Evolutionary conservation across 1,140 invertebrate species (phyloP).

Genomic region (Macrosteles quadrilineatus): DNA sequence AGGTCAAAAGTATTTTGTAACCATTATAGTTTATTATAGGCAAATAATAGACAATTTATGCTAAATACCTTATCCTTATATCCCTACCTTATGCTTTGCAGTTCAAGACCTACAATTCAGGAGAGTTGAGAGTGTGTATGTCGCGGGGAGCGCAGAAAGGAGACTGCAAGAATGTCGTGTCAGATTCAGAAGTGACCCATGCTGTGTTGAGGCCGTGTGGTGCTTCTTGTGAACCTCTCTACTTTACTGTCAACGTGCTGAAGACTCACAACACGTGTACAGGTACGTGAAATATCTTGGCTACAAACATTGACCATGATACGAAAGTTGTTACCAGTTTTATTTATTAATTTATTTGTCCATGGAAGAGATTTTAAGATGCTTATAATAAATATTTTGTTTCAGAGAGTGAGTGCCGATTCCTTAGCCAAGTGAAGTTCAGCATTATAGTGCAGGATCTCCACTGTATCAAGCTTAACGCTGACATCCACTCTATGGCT

Average conservation of each 20-base stretch:
- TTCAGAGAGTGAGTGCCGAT: slow-evolving; percentile 33
- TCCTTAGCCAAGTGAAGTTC: slow-evolving; percentile 33
- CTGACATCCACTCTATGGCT: neutral
- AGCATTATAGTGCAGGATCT: slow-evolving; percentile 31
- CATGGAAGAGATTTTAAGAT: too few relatives aligned
- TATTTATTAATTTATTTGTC: too few relatives aligned
- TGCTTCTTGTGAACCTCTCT: neutral
- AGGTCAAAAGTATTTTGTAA: too few relatives aligned
- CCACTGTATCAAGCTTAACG: slow-evolving; percentile 18
- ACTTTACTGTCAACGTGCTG: neutral
- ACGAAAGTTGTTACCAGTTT: too few relatives aligned
- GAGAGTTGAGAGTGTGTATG: slow-evolving; percentile 14
- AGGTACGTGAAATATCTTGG: too few relatives aligned
- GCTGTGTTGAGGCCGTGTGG: neutral
- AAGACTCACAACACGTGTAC: neutral
- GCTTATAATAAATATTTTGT: neutral
- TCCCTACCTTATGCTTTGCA: too few relatives aligned
- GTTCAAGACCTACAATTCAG: slow-evolving; percentile 1
- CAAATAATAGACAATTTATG: too few relatives aligned
- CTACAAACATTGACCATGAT: too few relatives aligned
- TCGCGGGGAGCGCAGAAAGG: neutral
- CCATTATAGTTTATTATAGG: too few relatives aligned
- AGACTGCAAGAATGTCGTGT: neutral
- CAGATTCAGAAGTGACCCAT: neutral
- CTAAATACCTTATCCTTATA: too few relatives aligned